Evolutionary conservation across 2,888 invertebrate genomes (phyloP).

Genomic region (Trimorus sp.): DNA sequence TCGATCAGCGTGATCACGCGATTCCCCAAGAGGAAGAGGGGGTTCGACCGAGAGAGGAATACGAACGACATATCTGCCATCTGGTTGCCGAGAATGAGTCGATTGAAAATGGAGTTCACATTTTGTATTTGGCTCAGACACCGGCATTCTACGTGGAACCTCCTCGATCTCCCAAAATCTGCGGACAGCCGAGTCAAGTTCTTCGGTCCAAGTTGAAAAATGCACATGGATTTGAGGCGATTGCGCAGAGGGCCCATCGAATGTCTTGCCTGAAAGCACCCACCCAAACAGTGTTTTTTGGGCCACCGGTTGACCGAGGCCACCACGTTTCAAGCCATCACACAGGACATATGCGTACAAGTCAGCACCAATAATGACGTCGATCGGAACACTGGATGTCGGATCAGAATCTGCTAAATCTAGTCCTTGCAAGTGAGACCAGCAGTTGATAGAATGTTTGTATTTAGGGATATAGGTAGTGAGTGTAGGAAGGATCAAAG

Average conservation of each 20-base stretch:
- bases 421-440: neutral
- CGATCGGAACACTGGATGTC: neutral
- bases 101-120: no score
- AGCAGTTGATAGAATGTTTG: neutral
- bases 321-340: conserved; percentile 2
- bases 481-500: neutral
- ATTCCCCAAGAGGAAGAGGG: conserved; percentile 2
- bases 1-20: neutral
- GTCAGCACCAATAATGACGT: conserved; percentile 30
- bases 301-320: conserved; percentile 6
- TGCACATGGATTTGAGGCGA: neutral
- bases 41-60: neutral
- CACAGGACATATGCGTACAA: conserved; percentile 10
- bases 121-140: no score
- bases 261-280: conserved; percentile 20
- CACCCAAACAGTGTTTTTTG: conserved; percentile 37
- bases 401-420: conserved; percentile 20
- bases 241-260: neutral
- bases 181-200: neutral
- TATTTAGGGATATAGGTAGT: conserved; percentile 13
- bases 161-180: neutral
- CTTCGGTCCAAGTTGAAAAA: neutral
- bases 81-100: no score
- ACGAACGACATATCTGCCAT: no score
- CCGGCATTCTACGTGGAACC: neutral